phyloP scores from a whole-genome alignment of 2,888 invertebrate species.

The Galeruca laticollis region DNA sequence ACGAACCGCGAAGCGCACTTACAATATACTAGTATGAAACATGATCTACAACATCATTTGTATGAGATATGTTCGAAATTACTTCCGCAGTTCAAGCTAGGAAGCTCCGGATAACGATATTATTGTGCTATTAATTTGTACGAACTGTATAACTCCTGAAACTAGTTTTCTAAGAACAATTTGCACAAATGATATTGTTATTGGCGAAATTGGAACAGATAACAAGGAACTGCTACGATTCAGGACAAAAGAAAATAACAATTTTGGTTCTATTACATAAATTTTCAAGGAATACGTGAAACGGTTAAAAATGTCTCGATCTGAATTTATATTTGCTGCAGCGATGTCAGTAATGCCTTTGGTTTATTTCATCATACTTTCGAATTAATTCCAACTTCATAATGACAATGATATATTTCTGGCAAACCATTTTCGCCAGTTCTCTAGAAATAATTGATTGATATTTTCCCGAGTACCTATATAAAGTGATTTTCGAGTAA shows the following conservation, averaged over 20 bases:
- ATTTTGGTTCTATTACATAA: neutral
- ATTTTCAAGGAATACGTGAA: constrained; percentile 1
- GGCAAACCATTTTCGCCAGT: too few species aligned
- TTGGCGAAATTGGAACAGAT: neutral
- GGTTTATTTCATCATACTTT: neutral
- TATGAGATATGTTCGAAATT: neutral
- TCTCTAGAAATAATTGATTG: too few species aligned
- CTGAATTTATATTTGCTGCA: constrained; percentile 14
- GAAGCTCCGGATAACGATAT: neutral
- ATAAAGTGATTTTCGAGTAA: neutral
- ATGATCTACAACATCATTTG: neutral
- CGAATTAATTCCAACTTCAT: too few species aligned
- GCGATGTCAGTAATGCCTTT: neutral
- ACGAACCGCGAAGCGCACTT: too few species aligned
- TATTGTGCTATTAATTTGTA: neutral
- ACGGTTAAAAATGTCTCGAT: constrained; percentile 1
- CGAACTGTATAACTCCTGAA: neutral
- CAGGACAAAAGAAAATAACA: neutral
- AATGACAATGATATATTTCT: too few species aligned
- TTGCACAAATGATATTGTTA: constrained; percentile 13
- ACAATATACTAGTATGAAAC: neutral
- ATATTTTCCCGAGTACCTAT: too few species aligned
- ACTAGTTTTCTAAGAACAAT: constrained; percentile 6
- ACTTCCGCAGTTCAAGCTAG: neutral
- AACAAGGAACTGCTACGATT: constrained; percentile 3